phyloP scores from a whole-genome alignment of 2,888 invertebrate genomes.

The Zygaena filipendulae region DNA sequence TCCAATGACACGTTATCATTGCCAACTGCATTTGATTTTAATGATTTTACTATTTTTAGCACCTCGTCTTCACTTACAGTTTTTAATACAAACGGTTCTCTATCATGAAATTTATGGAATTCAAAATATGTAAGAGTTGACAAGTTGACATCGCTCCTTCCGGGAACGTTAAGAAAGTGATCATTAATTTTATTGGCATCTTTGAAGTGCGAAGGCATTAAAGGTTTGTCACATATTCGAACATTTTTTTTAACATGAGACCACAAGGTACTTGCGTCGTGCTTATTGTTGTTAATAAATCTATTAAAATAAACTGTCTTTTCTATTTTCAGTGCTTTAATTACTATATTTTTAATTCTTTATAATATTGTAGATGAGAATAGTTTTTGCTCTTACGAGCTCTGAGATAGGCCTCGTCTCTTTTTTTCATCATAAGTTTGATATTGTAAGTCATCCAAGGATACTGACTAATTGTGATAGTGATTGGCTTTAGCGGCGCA shows the following conservation, averaged over 20 bases:
- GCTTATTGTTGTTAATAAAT: slow-evolving; percentile 4
- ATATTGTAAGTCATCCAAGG: slow-evolving; percentile 12
- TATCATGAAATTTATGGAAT: too few relatives aligned
- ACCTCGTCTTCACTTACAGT: too few relatives aligned
- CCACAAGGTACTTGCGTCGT: slow-evolving; percentile 7
- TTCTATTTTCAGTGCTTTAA: slow-evolving; percentile 4
- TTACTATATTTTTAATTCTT: slow-evolving; percentile 7
- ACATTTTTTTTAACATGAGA: slow-evolving; percentile 9
- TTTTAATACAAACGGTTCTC: too few relatives aligned
- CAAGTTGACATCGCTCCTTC: too few relatives aligned
- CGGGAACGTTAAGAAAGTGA: slow-evolving; percentile 6
- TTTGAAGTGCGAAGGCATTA: slow-evolving; percentile 4
- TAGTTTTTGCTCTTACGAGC: not conserved
- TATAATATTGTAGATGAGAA: slow-evolving; percentile 8
- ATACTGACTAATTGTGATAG: not conserved
- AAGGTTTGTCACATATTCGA: not conserved
- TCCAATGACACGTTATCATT: too few relatives aligned
- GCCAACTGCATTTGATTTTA: too few relatives aligned
- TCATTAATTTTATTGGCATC: slow-evolving; percentile 4
- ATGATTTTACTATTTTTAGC: too few relatives aligned
- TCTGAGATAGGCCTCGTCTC: slow-evolving; percentile 5
- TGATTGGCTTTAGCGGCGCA: slow-evolving; percentile 3
- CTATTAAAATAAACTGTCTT: too few relatives aligned
- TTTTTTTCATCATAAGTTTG: slow-evolving; percentile 7
- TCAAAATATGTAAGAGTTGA: too few relatives aligned